Percentiles rank a stretch among this genome's conserved stretches.
These are phyloP conservation scores for Rhabdornis inornatus DNA, from an alignment of 2,113 vertebrate genomes.

Conservation along the genomic window DNA sequence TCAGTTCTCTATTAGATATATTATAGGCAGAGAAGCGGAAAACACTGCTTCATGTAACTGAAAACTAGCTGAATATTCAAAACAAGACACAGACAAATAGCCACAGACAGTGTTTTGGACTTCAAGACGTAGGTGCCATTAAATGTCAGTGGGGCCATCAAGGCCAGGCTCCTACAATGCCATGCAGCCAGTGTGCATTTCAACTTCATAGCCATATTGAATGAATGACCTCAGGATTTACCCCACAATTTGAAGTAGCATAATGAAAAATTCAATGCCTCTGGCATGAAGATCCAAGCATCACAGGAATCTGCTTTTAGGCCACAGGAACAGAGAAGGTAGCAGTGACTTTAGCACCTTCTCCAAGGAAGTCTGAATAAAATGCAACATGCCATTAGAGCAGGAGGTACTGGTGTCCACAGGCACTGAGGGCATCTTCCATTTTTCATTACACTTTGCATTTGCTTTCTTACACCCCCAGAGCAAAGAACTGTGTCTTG, in stretches of 20 bases:
- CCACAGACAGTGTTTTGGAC: neutral
- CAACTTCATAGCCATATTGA: neutral
- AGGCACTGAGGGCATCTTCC: neutral
- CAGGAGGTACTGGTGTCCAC: slow-evolving; percentile 61
- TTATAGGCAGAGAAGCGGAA: neutral
- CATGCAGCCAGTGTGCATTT: neutral
- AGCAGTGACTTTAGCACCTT: neutral
- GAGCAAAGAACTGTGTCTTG: neutral
- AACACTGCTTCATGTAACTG: neutral
- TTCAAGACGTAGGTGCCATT: neutral
- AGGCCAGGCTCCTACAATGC: neutral
- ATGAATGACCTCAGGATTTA: neutral
- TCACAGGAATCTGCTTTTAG: neutral
- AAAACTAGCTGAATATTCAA: neutral
- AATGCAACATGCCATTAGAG: slow-evolving; percentile 20
- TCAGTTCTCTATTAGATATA: neutral
- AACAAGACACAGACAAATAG: neutral
- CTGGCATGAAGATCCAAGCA: neutral
- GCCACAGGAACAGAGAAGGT: neutral
- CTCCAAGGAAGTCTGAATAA: neutral
- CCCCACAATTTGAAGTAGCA: neutral
- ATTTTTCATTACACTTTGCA: slow-evolving; percentile 46
- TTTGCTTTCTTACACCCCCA: slow-evolving; percentile 44
- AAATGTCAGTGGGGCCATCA: neutral
- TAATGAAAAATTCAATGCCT: neutral